A percentile compares a stretch with the other conserved stretches of the same genome.
Conservation (phyloP, 2,797 vertebrate genomes). For the Aulostomus chinensis region DNA sequence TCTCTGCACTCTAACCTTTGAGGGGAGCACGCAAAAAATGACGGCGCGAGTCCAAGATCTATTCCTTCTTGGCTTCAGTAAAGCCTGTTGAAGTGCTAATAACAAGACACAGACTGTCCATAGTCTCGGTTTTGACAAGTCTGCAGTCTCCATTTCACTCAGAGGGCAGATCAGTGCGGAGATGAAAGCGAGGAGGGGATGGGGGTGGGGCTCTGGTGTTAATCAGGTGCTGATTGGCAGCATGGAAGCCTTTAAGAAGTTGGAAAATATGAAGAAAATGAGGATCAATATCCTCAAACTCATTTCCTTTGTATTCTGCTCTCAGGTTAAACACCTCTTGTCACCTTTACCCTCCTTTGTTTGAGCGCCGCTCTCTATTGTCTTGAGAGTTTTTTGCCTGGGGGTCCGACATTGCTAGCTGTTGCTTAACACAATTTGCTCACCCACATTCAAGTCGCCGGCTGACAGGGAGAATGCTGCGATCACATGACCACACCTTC, state of each 20-base stretch:
- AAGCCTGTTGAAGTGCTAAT: slow-evolving; percentile 61
- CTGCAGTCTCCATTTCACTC: slow-evolving; percentile 58
- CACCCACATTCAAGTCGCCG: neutral
- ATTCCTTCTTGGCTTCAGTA: slow-evolving; percentile 45
- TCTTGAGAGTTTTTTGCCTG: too few relatives aligned
- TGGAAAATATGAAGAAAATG: slow-evolving; percentile 40
- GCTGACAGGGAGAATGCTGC: neutral
- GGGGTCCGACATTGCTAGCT: too few relatives aligned
- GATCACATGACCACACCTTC: neutral
- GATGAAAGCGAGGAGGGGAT: slow-evolving; percentile 60
- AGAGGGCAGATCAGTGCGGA: slow-evolving; percentile 35
- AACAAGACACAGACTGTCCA: slow-evolving; percentile 58
- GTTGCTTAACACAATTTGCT: neutral
- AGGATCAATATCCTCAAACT: slow-evolving; percentile 38
- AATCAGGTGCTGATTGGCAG: slow-evolving; percentile 72
- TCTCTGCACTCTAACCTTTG: slow-evolving; percentile 22
- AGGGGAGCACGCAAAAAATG: slow-evolving; percentile 2
- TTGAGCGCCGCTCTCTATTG: too few relatives aligned
- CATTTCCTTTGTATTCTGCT: slow-evolving; percentile 35
- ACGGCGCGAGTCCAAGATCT: slow-evolving; percentile 28
- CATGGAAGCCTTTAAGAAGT: slow-evolving; percentile 51
- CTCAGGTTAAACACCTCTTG: too few relatives aligned
- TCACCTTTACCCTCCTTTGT: too few relatives aligned
- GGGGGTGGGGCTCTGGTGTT: slow-evolving; percentile 60
- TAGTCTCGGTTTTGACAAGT: slow-evolving; percentile 60